Base-by-base conservation (phyloP, 2,113 vertebrate species). In the Calonectris borealis region DNA sequence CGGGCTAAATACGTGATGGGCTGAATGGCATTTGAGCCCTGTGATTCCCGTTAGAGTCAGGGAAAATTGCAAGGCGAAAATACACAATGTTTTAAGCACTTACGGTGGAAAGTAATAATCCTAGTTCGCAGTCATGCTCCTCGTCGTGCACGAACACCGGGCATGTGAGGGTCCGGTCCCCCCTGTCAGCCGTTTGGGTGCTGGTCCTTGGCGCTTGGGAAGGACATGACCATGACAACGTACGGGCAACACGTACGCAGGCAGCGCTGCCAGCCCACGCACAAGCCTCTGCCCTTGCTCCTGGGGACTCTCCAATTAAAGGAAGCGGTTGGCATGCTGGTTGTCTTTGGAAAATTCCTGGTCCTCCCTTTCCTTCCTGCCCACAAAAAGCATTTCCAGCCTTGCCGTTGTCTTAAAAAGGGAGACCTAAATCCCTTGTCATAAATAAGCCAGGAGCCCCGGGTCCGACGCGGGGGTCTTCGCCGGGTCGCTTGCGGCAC, bases 41-140 rank as follows among this genome's bases (percentile, higher is more conserved):
- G 69, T 8, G 42, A 85, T 83, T 55, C n/a, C 83, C 18, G 24
- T 75, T 38, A 21, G 86, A 95, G 91, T 36, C 84, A 83, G 81
- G 86, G 94, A 58, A 93, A 90, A 85, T 29, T 5, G 62, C 60
- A 3, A 16, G 9, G 72, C 65, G 93, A 26, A 72, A 90, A 87
- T 61, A 52, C 57, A 69, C 29, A 26, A 17, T 1, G 94, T 83
- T 93, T 70, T 16, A 86, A 90, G 86, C 83, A 29, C 25, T 40
- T 15, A 0, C 26, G 61, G 48, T 52, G 76, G 71, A 44, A 72
- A 79, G 29, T 20, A 38, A n/a, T 31, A 58, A 76, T 65, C 64
- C 19, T 20, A 0, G 0, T 15, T 25, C 22, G 5, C 0, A 2
- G 32, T 68, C 17, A 24, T 1, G 36, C 9, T 49, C 10, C 4